Evolutionary conservation across 2,888 invertebrate genomes (phyloP).

Genomic region (Axea sp.): DNA sequence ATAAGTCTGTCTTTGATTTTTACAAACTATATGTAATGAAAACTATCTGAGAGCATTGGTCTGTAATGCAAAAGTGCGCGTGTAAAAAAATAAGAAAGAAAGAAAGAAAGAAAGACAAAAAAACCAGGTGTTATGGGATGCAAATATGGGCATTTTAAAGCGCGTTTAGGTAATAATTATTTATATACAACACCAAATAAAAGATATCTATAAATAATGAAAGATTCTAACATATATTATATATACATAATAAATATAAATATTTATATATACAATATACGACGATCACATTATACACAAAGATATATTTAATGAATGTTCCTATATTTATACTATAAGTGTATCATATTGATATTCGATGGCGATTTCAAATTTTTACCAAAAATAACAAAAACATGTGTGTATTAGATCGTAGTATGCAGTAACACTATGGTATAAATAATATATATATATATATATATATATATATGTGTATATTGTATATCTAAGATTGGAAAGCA

Average conservation of each 20-base stretch:
- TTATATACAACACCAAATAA: constrained; percentile 75
- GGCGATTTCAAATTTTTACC: constrained; percentile 78
- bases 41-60: too few species aligned
- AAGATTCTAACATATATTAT: constrained; percentile 66
- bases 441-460: constrained; percentile 8
- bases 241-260: constrained; percentile 64
- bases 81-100: too few species aligned
- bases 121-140: constrained; percentile 72
- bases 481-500: constrained; percentile 42
- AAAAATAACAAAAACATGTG: constrained; percentile 67
- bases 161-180: constrained; percentile 72
- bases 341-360: constrained; percentile 78
- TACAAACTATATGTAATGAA: too few species aligned
- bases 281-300: constrained; percentile 73
- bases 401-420: constrained; percentile 71
- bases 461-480: constrained; percentile 47
- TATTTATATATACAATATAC: constrained; percentile 69
- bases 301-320: constrained; percentile 80
- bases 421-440: constrained; percentile 42
- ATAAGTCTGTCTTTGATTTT: too few species aligned
- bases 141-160: constrained; percentile 75
- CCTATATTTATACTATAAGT: constrained; percentile 79
- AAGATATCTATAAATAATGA: constrained; percentile 68
- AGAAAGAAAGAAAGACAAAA: not conserved
- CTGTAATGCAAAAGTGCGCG: too few species aligned